Conservation (phyloP, 2,888 invertebrate species). For the Bombyx huttoni region DNA sequence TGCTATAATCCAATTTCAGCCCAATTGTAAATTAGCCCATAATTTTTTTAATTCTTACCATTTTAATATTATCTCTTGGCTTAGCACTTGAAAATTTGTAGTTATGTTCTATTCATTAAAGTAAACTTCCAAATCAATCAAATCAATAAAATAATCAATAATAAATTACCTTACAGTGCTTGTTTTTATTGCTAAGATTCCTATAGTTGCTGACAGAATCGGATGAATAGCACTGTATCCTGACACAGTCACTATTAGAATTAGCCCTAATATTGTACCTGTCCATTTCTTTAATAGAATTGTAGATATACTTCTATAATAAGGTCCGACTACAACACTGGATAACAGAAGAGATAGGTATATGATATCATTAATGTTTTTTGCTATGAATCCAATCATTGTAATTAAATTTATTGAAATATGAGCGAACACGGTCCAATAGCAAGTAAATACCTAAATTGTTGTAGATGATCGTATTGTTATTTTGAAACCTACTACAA, state of each 20-base stretch:
- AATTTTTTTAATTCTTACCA: too few species aligned
- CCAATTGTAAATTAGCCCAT: too few species aligned
- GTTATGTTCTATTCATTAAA: too few species aligned
- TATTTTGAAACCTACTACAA: too few species aligned
- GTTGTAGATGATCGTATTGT: too few species aligned
- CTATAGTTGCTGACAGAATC: constrained; percentile 41
- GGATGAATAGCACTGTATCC: constrained; percentile 52
- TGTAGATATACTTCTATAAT: constrained; percentile 67
- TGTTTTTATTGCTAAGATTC: constrained; percentile 46
- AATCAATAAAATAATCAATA: neutral
- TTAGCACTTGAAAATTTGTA: too few species aligned
- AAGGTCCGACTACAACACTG: constrained; percentile 79
- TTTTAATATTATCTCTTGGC: too few species aligned
- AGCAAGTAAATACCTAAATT: neutral
- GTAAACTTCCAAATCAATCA: too few species aligned
- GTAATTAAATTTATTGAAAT: constrained; percentile 4
- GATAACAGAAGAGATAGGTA: constrained; percentile 78
- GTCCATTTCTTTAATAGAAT: constrained; percentile 65
- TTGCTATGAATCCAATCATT: constrained; percentile 54
- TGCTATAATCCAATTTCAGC: too few species aligned
- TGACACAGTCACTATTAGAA: constrained; percentile 47
- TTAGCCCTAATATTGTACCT: constrained; percentile 55
- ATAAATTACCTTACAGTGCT: constrained; percentile 45
- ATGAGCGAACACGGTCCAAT: neutral
- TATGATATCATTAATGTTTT: constrained; percentile 82